These are phyloP conservation scores for Tylochromis polylepis DNA, from an alignment of 2,113 vertebrate genomes.

Conservation along the genomic window DNA sequence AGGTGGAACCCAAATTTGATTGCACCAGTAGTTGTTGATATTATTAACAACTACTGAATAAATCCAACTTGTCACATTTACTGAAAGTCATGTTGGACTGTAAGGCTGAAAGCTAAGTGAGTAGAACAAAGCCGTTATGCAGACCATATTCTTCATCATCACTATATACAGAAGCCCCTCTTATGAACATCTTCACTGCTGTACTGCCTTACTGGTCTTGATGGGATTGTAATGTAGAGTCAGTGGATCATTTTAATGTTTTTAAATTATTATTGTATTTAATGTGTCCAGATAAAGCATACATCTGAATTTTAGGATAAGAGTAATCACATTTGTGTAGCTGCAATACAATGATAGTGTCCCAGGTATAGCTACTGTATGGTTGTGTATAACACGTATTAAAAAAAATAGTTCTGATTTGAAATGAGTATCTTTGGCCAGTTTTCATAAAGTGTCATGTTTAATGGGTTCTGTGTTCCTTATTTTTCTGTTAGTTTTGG, in stretches of 20 bases:
- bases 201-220: not conserved
- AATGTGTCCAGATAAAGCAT: not conserved
- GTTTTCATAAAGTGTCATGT: slow-evolving; percentile 7
- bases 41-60: not conserved
- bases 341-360: not conserved
- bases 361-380: not conserved
- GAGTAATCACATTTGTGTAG: not conserved
- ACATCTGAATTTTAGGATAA: not conserved
- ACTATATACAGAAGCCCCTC: not conserved
- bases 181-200: not conserved
- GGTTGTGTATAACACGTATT: not conserved
- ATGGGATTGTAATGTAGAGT: not conserved
- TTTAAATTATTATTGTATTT: not conserved
- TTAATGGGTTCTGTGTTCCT: not conserved
- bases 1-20: not conserved
- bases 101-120: not conserved
- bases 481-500: not conserved
- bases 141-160: not conserved
- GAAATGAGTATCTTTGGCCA: not conserved
- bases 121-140: accelerated
- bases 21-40: not conserved
- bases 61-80: not conserved
- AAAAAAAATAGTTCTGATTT: not conserved
- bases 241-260: not conserved
- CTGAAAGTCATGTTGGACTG: not conserved